Evolutionary conservation across 2,797 vertebrate genomes (phyloP).

Genomic region (Lutjanus argentimaculatus): DNA sequence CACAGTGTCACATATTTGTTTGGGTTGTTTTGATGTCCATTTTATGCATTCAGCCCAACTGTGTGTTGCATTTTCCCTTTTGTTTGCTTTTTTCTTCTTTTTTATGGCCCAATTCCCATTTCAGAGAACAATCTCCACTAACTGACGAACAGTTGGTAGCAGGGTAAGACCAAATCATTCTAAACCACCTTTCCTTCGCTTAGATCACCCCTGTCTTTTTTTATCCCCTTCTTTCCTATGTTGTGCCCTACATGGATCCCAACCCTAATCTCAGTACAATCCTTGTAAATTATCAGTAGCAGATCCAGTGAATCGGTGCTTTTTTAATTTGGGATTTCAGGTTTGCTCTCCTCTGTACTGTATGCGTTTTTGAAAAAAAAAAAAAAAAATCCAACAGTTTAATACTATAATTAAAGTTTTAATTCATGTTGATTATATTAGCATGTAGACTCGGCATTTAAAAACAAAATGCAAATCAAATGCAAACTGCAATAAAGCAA

Average conservation of each 20-base stretch:
- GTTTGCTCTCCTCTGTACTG: constrained; percentile 44
- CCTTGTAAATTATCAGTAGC: constrained; percentile 51
- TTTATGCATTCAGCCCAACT: constrained; percentile 83
- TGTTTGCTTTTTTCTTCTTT: constrained; percentile 85
- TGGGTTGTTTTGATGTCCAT: constrained; percentile 79
- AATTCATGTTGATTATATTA: constrained; percentile 43
- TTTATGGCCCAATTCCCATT: constrained; percentile 95
- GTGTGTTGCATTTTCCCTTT: constrained; percentile 85
- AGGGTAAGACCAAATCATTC: constrained; percentile 93
- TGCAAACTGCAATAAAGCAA: constrained; percentile 32
- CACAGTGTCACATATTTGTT: constrained; percentile 70
- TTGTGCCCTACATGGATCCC: constrained; percentile 73
- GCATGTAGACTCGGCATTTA: constrained; percentile 29
- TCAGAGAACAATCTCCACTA: constrained; percentile 96
- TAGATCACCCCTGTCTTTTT: constrained; percentile 87
- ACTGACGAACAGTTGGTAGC: constrained; percentile 97
- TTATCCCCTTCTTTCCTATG: constrained; percentile 80
- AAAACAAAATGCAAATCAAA: constrained; percentile 45
- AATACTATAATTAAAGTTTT: constrained; percentile 39
- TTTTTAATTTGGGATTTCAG: constrained; percentile 55
- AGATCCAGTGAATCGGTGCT: constrained; percentile 63
- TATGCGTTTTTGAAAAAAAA: constrained; percentile 10
- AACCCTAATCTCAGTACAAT: constrained; percentile 67
- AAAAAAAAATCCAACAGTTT: constrained; percentile 15
- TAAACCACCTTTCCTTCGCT: constrained; percentile 87